Evolutionary conservation across 2,113 vertebrate species (phyloP).

Genomic region (Panthera uncia): DNA sequence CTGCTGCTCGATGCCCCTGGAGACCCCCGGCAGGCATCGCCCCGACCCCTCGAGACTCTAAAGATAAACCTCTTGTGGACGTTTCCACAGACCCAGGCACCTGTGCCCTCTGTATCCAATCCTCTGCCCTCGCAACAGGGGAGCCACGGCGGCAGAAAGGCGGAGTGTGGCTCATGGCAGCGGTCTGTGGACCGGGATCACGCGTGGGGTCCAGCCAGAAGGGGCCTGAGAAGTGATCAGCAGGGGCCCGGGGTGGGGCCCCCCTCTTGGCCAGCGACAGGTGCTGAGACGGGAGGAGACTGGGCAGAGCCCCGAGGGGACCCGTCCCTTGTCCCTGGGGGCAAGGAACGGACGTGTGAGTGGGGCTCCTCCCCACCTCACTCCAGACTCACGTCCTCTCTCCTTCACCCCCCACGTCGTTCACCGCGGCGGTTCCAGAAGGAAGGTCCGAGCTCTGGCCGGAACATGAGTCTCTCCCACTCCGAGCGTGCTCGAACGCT

Average conservation of each 20-base stretch:
- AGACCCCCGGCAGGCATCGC: neutral
- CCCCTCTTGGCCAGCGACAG: neutral
- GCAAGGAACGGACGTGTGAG: rapidly evolving
- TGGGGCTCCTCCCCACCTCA: rapidly evolving
- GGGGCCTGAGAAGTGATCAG: neutral
- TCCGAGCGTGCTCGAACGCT: neutral
- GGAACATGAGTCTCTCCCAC: conserved; percentile 69
- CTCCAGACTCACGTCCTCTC: rapidly evolving
- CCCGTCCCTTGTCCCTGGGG: rapidly evolving
- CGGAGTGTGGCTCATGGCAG: neutral
- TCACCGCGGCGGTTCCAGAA: conserved; percentile 46
- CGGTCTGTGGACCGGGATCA: neutral
- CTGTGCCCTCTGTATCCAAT: neutral
- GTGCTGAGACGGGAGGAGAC: neutral
- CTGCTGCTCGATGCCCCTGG: neutral
- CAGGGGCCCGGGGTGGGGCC: neutral
- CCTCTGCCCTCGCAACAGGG: neutral
- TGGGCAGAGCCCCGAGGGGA: neutral
- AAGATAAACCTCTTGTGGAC: neutral
- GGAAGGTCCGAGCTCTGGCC: conserved; percentile 50
- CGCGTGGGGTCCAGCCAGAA: neutral
- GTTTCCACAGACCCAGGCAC: neutral
- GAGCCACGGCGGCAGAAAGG: neutral
- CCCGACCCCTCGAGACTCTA: neutral
- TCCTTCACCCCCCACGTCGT: neutral